Base-by-base conservation (phyloP, 2,888 invertebrate species). In the Pollenia griseotomentosa region DNA sequence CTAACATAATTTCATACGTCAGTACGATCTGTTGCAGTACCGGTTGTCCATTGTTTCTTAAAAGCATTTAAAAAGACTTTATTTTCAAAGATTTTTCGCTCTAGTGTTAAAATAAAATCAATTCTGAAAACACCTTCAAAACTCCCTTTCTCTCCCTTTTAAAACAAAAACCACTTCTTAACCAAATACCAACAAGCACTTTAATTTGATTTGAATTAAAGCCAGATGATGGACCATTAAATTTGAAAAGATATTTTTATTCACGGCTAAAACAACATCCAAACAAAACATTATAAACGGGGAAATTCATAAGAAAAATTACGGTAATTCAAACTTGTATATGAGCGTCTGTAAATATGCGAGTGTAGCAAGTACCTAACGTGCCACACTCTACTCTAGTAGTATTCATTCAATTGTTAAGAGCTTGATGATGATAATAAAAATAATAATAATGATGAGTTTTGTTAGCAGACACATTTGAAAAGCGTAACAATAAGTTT, bases 401-500 rank as follows among this genome's bases (percentile, higher is more conserved):
- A n/a, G 8, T 16, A 3, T 59, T 53, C 70, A 33, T 19, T 12
- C 8, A 79, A 51, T 12, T 70, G 51, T 59, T 42, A 48, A 68
- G 14, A 59, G 48, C 14, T 59, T 48, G 10, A 44, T 46, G 57
- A 57, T 66, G 16, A 55, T 65, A 48, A 73, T 73, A 53, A 63
- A 44, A 51, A 66, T 42, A 33, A 66, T 61, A 11, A 53, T 23
- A 33, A 16, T 71, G 68, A 7, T 68, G n/a, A 44, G 40, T 51
- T 23, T 51, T 10, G 46, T 63, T 48, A 46, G 44, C 8, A 44
- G n/a, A 44, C 48, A 40, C 66, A 68, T 79, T 84, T 68, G 16
- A 42, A 82, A 77, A 77, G 61, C 73, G 57, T 65, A 77, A 75
- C 77, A 85, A 77, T 81, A 78, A 77, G 73, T 83, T 83, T 73